A percentile compares a stretch with the other conserved stretches of the same genome.
phyloP scores from a whole-genome alignment of 1,140 invertebrate species.

The Drosophila grimshawi region DNA sequence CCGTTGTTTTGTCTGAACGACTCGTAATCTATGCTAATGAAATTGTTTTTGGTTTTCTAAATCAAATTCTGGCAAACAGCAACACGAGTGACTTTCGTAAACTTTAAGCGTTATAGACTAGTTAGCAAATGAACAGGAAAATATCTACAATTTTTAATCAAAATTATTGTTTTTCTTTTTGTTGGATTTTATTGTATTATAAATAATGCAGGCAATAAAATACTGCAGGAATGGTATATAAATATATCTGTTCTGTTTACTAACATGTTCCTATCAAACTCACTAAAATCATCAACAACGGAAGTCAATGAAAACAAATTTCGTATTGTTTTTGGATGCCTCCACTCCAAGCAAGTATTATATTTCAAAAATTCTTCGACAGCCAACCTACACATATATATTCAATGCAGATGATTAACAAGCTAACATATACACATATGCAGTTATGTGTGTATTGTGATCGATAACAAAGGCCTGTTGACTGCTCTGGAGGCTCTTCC shows the following conservation, averaged over 20 bases:
- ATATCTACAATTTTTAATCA: neutral
- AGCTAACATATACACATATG: neutral
- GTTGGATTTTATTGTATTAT: neutral
- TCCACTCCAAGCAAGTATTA: too few species aligned
- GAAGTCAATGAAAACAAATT: neutral
- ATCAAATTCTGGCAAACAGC: slow-evolving; percentile 59
- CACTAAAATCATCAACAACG: too few species aligned
- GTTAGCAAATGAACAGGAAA: slow-evolving; percentile 1
- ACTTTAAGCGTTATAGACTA: slow-evolving; percentile 1
- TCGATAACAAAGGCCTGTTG: neutral
- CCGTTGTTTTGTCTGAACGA: slow-evolving; percentile 72
- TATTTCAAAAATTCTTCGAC: too few species aligned
- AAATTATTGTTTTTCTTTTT: neutral
- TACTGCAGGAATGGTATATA: neutral
- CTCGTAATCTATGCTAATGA: slow-evolving; percentile 82
- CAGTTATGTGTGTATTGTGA: neutral
- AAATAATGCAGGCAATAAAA: neutral
- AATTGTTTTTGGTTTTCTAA: slow-evolving; percentile 77
- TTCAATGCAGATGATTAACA: neutral
- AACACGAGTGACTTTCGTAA: slow-evolving; percentile 8
- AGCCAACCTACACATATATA: neutral
- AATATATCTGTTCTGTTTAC: too few species aligned
- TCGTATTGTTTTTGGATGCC: too few species aligned
- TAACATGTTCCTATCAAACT: too few species aligned
- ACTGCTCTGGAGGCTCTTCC: slow-evolving; percentile 21